Conservation (phyloP, 2,888 invertebrate species). For the Eupithecia tripunctaria region DNA sequence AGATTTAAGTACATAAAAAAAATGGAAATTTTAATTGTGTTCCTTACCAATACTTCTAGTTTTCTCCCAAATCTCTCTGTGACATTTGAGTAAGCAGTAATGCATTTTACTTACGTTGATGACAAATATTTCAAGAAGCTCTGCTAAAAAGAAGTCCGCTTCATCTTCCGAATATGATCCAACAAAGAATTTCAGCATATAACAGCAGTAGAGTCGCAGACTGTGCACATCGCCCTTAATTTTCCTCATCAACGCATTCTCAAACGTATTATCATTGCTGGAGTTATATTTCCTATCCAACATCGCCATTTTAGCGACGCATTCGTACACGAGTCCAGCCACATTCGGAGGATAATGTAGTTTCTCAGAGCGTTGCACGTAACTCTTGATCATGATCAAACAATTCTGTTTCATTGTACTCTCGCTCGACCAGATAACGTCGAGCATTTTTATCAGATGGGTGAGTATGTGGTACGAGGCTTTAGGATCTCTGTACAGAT, state of each 20-base stretch:
- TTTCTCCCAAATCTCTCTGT: background rate
- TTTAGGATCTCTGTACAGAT: slow-evolving; percentile 68
- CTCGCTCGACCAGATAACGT: slow-evolving; percentile 62
- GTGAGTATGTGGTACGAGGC: slow-evolving; percentile 64
- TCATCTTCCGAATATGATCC: slow-evolving; percentile 54
- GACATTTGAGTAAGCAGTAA: background rate
- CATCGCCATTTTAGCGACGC: slow-evolving; percentile 66
- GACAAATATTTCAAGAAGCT: slow-evolving; percentile 66
- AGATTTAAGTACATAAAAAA: background rate
- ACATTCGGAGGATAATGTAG: slow-evolving; percentile 70
- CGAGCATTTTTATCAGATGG: slow-evolving; percentile 64
- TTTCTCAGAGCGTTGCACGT: slow-evolving; percentile 67
- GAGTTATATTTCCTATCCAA: slow-evolving; percentile 55
- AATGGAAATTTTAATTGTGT: background rate
- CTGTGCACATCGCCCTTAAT: slow-evolving; percentile 64
- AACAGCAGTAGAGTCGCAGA: slow-evolving; percentile 70
- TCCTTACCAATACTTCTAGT: background rate
- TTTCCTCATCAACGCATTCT: slow-evolving; percentile 59
- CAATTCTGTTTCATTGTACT: slow-evolving; percentile 70
- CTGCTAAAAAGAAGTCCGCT: slow-evolving; percentile 53
- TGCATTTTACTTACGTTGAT: slow-evolving; percentile 61
- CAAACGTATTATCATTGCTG: slow-evolving; percentile 57
- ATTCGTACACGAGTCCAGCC: slow-evolving; percentile 72
- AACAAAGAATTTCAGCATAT: slow-evolving; percentile 60
- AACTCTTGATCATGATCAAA: slow-evolving; percentile 74